Evolutionary conservation across 2,888 invertebrate genomes (phyloP), one percentile per base, ranked within the genome.

Genomic region (Hirudinaria manillensis): DNA sequence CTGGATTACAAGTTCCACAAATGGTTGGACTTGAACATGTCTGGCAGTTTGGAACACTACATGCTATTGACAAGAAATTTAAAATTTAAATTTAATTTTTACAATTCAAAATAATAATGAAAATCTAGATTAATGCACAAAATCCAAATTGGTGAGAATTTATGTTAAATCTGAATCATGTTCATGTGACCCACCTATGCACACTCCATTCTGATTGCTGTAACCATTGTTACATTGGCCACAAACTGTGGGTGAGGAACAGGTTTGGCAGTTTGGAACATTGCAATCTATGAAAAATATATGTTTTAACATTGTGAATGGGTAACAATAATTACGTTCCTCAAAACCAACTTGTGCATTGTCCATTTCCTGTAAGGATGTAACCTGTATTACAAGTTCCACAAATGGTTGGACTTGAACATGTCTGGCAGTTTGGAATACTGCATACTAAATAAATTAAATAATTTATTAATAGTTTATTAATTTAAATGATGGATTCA

Each of bases 161-260:
- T 16, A 45, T 1, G 16, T 2, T 45, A 16, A 16, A 45, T 13
- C 13, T 16, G 16, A 45, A 45, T 45, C 13, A 45, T 1, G 16
- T 45, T 16, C 45, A 16, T 16, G 13, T 53, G 21, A 45, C 45
- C 16, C 10, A 45, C 45, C 4, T 1, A 7, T 1, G 45, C 45
- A 45, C 45, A 45, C 45, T 45, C 45, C 45, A 10, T 45, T 45
- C 45, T 45, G 45, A 45, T 16, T 16, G n/a, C 10, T 16, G 32
- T 53, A 73, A 27, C 73, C 73, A n/a, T 19, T 36, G 16, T 65
- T 34, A 24, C 73, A 73, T 13, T 2, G n/a, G 1, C 1, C 4
- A 45, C 73, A 73, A 3, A 24, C 24, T 34, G 56, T 73, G 0
- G 65, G 73, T 10, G 65, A 29, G 21, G 36, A 65, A n/a, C 73